Evolutionary conservation across 2,113 vertebrate genomes (phyloP), one percentile per base, ranked within the genome.

Genomic region (Gila orcuttii): DNA sequence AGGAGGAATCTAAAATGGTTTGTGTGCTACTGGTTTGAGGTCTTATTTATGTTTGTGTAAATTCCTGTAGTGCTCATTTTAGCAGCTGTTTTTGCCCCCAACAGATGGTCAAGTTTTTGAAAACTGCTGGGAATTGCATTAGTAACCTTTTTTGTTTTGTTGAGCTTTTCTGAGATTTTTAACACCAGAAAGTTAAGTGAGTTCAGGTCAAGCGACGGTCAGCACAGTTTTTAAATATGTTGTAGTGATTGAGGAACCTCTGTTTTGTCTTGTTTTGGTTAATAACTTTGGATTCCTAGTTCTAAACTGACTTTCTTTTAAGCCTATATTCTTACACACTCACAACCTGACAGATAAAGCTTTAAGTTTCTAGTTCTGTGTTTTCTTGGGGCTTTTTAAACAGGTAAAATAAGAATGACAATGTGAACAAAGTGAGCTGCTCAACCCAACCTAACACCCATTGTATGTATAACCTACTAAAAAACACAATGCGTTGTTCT

Each of bases 51-150:
- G 13, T 21, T 31, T 62, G 4, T 60, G 11, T 13, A 42, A 15
- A n/a, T 79, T 60, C 36, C 39, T 19, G 33, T 47, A 64, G 60
- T 13, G 45, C 25, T 52, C 23, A 28, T 69, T 82, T 68, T 82
- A 82, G 62, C 62, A 68, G 79, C 62, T 68, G 42, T 68, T 82
- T 64, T 66, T 45, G 36, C 19, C 19, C n/a, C 13, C 25, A 52
- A 52, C 79, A 69, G 45, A 52, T 82, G 80, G 42, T 82, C 9
- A 21, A 33, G 64, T 15, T 47, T 82, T 66, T 64, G 23, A 33
- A 42, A 66, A 66, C n/a, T 2, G n/a, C n/a, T 81, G 60, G 39
- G 25, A 31, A 66, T 19, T 81, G 42, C 45, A 36, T 69, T 82
- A 13, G 19, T 33, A 66, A 21, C 12, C 3, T 60, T 13, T n/a